Percentiles rank a stretch among this genome's conserved stretches.
Conservation (phyloP, 2,797 vertebrate species). For the Peromyscus attwateri region DNA sequence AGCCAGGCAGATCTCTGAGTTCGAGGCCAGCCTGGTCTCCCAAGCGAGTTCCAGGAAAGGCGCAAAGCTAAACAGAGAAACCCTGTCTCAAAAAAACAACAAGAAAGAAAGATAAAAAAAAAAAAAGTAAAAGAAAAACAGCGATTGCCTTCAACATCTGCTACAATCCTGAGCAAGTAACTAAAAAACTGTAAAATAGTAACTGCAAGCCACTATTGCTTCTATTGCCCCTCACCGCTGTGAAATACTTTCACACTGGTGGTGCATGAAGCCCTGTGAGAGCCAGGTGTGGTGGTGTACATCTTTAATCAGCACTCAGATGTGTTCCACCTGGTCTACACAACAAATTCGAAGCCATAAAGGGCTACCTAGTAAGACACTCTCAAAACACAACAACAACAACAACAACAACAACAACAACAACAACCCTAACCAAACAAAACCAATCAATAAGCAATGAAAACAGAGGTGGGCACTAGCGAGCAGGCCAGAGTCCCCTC, state of each 20-base stretch:
- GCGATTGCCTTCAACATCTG: background rate
- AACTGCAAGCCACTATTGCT: background rate
- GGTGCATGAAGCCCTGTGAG: background rate
- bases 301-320: background rate
- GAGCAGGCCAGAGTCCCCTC: rapidly evolving
- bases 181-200: background rate
- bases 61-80: too few relatives aligned
- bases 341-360: background rate
- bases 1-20: too few relatives aligned
- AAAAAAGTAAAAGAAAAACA: background rate
- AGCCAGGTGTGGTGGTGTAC: background rate
- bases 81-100: too few relatives aligned
- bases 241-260: background rate
- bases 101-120: too few relatives aligned
- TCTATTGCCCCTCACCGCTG: background rate
- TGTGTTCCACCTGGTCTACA: background rate
- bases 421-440: background rate
- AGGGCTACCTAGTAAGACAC: background rate
- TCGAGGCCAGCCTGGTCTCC: too few relatives aligned
- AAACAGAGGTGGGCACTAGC: background rate
- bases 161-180: background rate
- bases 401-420: background rate
- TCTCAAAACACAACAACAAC: background rate
- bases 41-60: too few relatives aligned
- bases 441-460: background rate